Percentiles rank a stretch among this genome's conserved stretches.
These are phyloP conservation scores for Pelosia muscerda DNA, from an alignment of 2,888 invertebrate genomes.

Conservation along the genomic window DNA sequence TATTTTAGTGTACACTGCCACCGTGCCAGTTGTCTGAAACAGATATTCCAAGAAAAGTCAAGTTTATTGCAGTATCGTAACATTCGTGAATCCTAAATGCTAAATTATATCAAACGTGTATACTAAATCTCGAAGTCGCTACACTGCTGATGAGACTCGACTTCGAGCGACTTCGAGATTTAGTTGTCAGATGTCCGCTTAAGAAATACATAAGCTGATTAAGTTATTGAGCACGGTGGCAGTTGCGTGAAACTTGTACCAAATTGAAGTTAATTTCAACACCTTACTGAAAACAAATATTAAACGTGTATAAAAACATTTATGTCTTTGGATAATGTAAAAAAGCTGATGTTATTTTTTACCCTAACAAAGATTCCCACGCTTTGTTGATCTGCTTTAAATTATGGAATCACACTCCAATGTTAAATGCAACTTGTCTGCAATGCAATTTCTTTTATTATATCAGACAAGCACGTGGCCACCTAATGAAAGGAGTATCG, in stretches of 20 bases:
- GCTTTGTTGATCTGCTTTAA: background rate
- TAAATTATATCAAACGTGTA: conserved; percentile 38
- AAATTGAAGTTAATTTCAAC: conserved; percentile 23
- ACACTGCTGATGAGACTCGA: too few species aligned
- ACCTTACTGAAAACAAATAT: conserved; percentile 24
- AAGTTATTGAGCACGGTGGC: conserved; percentile 29
- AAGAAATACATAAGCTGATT: conserved; percentile 32
- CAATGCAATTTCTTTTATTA: too few species aligned
- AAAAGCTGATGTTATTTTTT: conserved; percentile 4
- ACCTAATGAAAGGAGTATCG: too few species aligned
- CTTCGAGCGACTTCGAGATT: conserved; percentile 39
- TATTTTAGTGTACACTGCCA: conserved; percentile 5
- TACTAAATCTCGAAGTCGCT: too few species aligned
- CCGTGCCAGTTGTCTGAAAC: conserved; percentile 15
- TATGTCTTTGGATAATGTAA: background rate
- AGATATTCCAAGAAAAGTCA: conserved; percentile 36
- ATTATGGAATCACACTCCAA: background rate
- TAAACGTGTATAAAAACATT: conserved; percentile 7
- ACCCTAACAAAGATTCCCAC: background rate
- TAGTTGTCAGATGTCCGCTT: conserved; percentile 28
- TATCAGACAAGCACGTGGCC: too few species aligned
- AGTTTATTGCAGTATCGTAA: conserved; percentile 35
- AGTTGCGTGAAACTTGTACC: conserved; percentile 28
- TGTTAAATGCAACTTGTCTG: conserved; percentile 1
- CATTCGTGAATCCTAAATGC: conserved; percentile 38